Percentiles rank a stretch among this genome's conserved stretches.
Conservation (phyloP, 2,888 invertebrate genomes). For the Drosophila meridiana region DNA sequence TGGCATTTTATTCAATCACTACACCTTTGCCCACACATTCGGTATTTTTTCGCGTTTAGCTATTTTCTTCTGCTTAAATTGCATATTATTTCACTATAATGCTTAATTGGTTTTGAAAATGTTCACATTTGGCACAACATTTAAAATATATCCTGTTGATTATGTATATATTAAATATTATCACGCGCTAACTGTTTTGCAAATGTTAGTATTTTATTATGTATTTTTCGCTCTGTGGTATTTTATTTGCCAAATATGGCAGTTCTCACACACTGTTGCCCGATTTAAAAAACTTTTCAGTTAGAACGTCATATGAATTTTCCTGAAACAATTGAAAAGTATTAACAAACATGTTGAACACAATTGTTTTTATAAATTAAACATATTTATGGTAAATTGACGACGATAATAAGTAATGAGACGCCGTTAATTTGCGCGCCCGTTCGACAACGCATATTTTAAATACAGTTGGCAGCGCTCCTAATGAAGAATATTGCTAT, state of each 20-base stretch:
- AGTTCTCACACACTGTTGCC: constrained; percentile 20
- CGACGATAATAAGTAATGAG: background rate
- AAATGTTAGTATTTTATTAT: constrained; percentile 42
- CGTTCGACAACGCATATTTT: constrained; percentile 17
- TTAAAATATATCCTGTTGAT: constrained; percentile 6
- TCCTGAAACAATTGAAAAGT: constrained; percentile 30
- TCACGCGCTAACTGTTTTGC: constrained; percentile 41
- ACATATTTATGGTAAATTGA: background rate
- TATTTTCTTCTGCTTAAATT: background rate
- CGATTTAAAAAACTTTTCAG: constrained; percentile 33
- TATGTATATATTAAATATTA: constrained; percentile 22
- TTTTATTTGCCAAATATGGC: constrained; percentile 18
- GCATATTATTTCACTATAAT: constrained; percentile 1
- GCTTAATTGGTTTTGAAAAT: background rate
- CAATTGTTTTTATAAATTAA: background rate
- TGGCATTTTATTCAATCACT: constrained; percentile 60
- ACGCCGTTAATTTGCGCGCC: constrained; percentile 48
- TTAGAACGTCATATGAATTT: background rate
- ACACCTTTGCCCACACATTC: constrained; percentile 34
- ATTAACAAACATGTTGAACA: background rate
- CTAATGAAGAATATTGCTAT: constrained; percentile 71
- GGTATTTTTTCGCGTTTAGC: constrained; percentile 39
- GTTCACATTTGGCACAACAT: background rate
- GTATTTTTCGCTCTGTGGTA: constrained; percentile 37
- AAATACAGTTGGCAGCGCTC: constrained; percentile 50